phyloP scores from a whole-genome alignment of 2,113 vertebrate genomes.

The human (Homo sapiens) region GRCh38 chr1:9659001-9659500 shows the following conservation, averaged over 20 bases:
- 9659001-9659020: fast-evolving
- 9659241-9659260: too few relatives aligned
- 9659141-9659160: too few relatives aligned
- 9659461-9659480: fast-evolving
- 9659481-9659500: not conserved
- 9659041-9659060: not conserved
- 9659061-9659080: not conserved
- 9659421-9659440: not conserved
- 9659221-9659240: too few relatives aligned
- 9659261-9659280: too few relatives aligned
- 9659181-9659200: too few relatives aligned
- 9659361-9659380: not conserved
- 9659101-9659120: not conserved
- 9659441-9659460: not conserved
- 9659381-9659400: not conserved
- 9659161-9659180: too few relatives aligned
- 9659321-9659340: not conserved
- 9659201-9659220: too few relatives aligned
- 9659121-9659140: too few relatives aligned
- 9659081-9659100: not conserved
- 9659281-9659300: too few relatives aligned
- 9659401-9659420: not conserved
- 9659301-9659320: too few relatives aligned
- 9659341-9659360: not conserved
- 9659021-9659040: not conserved